These are phyloP conservation scores for Macroramphosus scolopax DNA, from an alignment of 2,797 vertebrate genomes.

Conservation along the genomic window DNA sequence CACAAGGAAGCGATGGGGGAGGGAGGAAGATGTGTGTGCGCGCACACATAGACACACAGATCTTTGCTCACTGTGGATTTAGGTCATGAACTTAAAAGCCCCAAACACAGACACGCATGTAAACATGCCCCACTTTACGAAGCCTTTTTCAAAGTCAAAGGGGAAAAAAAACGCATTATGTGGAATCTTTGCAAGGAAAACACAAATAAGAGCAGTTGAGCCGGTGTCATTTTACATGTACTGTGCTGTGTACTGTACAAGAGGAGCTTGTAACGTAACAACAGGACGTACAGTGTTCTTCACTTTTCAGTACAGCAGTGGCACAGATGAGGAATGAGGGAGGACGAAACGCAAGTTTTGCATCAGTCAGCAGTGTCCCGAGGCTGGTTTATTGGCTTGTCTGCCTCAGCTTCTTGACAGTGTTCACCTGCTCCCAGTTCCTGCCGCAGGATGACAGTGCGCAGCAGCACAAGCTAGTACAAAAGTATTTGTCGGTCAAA, in stretches of 20 bases:
- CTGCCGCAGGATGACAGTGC: conserved; percentile 35
- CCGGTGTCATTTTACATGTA: conserved; percentile 19
- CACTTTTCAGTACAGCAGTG: conserved; percentile 18
- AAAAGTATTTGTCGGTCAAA: too few species aligned
- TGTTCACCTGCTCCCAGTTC: conserved; percentile 58
- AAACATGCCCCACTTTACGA: conserved; percentile 47
- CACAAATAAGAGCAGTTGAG: conserved; percentile 11
- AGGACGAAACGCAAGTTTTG: conserved; percentile 48
- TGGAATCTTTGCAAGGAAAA: conserved; percentile 28
- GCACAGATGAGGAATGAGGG: conserved; percentile 38
- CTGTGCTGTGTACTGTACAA: conserved; percentile 13
- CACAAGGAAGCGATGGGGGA: conserved; percentile 69
- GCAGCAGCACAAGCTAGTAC: too few species aligned
- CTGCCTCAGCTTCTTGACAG: conserved; percentile 48
- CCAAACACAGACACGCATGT: conserved; percentile 55
- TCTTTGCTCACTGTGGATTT: conserved; percentile 66
- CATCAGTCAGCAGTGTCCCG: conserved; percentile 59
- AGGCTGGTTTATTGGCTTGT: conserved; percentile 51
- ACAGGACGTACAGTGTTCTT: conserved; percentile 6
- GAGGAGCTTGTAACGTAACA: conserved; percentile 11
- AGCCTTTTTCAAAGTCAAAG: conserved; percentile 46
- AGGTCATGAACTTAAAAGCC: conserved; percentile 67
- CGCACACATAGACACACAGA: conserved; percentile 38
- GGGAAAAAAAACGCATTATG: conserved; percentile 2
- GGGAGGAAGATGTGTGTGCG: conserved; percentile 25